Conservation (phyloP, 2,113 vertebrate species). For the Emydura subglobosa region DNA sequence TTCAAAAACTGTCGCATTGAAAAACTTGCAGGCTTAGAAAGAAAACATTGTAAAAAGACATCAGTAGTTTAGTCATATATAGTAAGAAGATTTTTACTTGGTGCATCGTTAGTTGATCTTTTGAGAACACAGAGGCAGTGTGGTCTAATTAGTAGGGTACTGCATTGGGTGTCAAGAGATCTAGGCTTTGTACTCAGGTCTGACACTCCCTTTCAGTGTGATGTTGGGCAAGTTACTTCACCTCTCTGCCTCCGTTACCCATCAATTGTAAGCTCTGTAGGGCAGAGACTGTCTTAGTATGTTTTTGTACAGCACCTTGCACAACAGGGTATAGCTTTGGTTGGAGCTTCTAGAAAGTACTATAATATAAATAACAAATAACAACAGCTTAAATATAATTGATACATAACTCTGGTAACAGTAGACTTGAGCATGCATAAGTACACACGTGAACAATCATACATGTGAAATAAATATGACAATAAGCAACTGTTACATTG, state of each 20-base stretch:
- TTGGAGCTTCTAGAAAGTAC: neutral
- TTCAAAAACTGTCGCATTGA: neutral
- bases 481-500: constrained; percentile 44
- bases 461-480: neutral
- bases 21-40: neutral
- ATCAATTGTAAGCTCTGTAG: neutral
- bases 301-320: neutral
- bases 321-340: neutral
- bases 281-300: neutral
- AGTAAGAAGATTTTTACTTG: neutral
- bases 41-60: neutral
- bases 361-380: neutral
- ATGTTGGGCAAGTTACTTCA: neutral
- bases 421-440: constrained; percentile 27
- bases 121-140: neutral
- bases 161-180: neutral
- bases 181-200: neutral
- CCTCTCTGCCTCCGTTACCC: neutral
- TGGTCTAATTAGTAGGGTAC: neutral
- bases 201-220: neutral
- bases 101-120: neutral
- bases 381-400: constrained; percentile 43
- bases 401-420: constrained; percentile 41
- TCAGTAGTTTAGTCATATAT: neutral
- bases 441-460: constrained; percentile 14